These are phyloP conservation scores for Biston stratarius DNA, from an alignment of 2,888 invertebrate genomes.

Conservation along the genomic window DNA sequence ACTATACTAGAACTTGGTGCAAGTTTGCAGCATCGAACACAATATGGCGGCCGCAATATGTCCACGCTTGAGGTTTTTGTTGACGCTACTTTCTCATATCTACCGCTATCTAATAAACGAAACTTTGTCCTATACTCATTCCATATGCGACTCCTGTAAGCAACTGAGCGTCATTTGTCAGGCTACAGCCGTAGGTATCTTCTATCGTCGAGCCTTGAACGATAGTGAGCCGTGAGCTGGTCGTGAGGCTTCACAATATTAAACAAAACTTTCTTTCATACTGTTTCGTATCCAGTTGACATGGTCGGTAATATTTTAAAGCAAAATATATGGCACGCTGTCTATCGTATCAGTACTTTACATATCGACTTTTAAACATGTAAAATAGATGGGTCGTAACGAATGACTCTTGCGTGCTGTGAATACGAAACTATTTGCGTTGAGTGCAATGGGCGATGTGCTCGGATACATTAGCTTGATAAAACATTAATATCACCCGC, in stretches of 20 bases:
- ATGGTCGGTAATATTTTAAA: slow-evolving; percentile 41
- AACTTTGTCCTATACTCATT: slow-evolving; percentile 80
- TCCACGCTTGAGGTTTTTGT: slow-evolving; percentile 78
- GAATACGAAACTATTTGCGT: slow-evolving; percentile 57
- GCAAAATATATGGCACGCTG: slow-evolving; percentile 38
- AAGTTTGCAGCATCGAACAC: slow-evolving; percentile 74
- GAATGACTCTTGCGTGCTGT: slow-evolving; percentile 60
- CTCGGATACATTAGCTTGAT: slow-evolving; percentile 50
- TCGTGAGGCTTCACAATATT: slow-evolving; percentile 43
- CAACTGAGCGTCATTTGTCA: slow-evolving; percentile 71
- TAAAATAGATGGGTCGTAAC: slow-evolving; percentile 57
- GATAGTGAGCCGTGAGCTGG: slow-evolving; percentile 44
- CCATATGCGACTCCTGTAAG: slow-evolving; percentile 78
- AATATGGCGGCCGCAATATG: slow-evolving; percentile 80
- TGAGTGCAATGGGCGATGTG: slow-evolving; percentile 44
- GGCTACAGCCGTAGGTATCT: slow-evolving; percentile 46
- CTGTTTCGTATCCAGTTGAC: slow-evolving; percentile 36
- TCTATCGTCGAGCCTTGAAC: slow-evolving; percentile 39
- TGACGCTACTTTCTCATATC: slow-evolving; percentile 79
- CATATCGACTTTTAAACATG: slow-evolving; percentile 55
- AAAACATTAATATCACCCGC: slow-evolving; percentile 56
- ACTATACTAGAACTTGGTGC: slow-evolving; percentile 69
- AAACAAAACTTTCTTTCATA: slow-evolving; percentile 36
- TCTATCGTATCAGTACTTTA: slow-evolving; percentile 44
- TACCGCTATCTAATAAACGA: slow-evolving; percentile 81